Conservation (phyloP, 2,113 vertebrate genomes). For the Gobio gobio region DNA sequence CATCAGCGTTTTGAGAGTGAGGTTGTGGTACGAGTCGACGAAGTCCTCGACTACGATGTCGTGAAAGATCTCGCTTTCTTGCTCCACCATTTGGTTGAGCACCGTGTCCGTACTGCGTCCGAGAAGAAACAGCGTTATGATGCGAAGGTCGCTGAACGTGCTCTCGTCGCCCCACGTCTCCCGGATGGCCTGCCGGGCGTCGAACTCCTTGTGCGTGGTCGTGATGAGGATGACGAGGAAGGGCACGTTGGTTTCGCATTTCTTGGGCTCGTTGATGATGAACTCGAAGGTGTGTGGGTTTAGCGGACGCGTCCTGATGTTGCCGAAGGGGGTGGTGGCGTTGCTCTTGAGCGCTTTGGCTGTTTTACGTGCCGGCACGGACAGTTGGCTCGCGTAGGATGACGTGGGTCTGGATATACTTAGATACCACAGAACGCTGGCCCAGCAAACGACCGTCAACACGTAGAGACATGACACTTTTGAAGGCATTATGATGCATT, state of each 20-base stretch:
- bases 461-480: conserved; percentile 97
- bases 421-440: conserved; percentile 96
- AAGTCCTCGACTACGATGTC: conserved; percentile 98
- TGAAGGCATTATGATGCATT: conserved; percentile 92
- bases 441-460: conserved; percentile 97
- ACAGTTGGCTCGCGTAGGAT: conserved; percentile 86
- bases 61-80: conserved; percentile 98
- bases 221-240: conserved; percentile 98
- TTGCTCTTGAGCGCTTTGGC: conserved; percentile 76
- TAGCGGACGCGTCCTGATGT: conserved; percentile 94
- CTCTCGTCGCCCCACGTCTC: conserved; percentile 98
- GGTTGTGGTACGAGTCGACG: conserved; percentile 96
- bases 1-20: conserved; percentile 97
- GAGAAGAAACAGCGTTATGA: conserved; percentile 92
- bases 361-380: conserved; percentile 79
- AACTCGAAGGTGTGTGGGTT: conserved; percentile 95
- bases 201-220: conserved; percentile 97
- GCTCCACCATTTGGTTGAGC: conserved; percentile 98
- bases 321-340: conserved; percentile 86
- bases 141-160: conserved; percentile 88
- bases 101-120: conserved; percentile 88
- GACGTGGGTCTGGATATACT: conserved; percentile 91
- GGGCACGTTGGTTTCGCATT: conserved; percentile 86
- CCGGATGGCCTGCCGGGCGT: conserved; percentile 95
- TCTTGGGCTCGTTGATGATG: conserved; percentile 94